Evolutionary conservation across 2,888 invertebrate genomes (phyloP).

Genomic region (Harpalus rufipes): DNA sequence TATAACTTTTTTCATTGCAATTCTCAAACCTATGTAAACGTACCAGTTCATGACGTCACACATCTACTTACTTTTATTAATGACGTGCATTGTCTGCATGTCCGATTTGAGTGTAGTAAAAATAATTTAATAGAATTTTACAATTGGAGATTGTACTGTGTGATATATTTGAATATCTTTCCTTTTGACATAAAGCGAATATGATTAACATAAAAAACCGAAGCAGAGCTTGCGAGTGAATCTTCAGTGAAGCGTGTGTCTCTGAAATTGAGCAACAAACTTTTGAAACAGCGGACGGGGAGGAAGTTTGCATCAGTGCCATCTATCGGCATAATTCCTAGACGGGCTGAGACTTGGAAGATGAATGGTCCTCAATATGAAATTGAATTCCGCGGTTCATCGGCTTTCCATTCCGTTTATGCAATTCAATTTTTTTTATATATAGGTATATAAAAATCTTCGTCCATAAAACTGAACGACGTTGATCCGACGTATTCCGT

Average conservation of each 20-base stretch:
- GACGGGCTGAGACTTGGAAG: constrained; percentile 50
- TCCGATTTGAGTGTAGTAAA: no score
- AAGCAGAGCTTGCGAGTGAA: constrained; percentile 9
- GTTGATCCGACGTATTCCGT: constrained; percentile 64
- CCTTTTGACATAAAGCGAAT: constrained; percentile 25
- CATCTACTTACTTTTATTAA: no score
- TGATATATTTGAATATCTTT: constrained; percentile 15
- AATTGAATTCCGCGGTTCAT: constrained; percentile 85
- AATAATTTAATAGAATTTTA: background rate
- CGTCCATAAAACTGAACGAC: constrained; percentile 67
- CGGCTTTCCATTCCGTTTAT: constrained; percentile 80
- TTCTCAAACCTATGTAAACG: no score
- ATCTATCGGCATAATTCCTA: constrained; percentile 60
- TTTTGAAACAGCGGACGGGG: constrained; percentile 41
- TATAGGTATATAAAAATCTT: constrained; percentile 74
- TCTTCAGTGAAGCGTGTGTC: constrained; percentile 36
- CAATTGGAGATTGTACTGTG: constrained; percentile 7
- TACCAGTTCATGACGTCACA: no score
- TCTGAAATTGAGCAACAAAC: constrained; percentile 51
- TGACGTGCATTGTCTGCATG: no score
- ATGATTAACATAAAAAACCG: constrained; percentile 42
- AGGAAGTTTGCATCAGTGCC: constrained; percentile 55
- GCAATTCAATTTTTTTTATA: constrained; percentile 74
- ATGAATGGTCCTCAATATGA: constrained; percentile 79
- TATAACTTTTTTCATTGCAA: no score